phyloP scores from a whole-genome alignment of 2,888 invertebrate species.

The Parochlus steinenii region DNA sequence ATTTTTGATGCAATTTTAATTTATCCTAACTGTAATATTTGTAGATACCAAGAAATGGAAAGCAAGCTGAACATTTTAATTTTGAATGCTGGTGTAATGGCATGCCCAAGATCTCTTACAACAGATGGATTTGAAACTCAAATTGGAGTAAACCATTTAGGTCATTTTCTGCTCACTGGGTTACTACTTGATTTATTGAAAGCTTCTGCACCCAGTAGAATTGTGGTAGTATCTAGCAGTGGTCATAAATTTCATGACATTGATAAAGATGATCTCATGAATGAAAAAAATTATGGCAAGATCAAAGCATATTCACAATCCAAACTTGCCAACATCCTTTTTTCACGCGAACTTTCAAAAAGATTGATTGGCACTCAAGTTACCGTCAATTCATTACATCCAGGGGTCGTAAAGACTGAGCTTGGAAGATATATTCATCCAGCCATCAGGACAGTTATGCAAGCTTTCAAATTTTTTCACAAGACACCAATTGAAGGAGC shows the following conservation, averaged over 20 bases:
- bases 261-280: conserved; percentile 53
- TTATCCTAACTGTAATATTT: too few species aligned
- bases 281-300: conserved; percentile 42
- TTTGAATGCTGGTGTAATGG: conserved; percentile 73
- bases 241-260: conserved; percentile 48
- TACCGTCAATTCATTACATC: conserved; percentile 60
- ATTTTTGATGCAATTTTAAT: conserved; percentile 30
- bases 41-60: conserved; percentile 38
- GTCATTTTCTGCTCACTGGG: conserved; percentile 64
- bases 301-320: conserved; percentile 57
- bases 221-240: conserved; percentile 51
- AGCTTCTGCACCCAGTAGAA: conserved; percentile 50
- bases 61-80: conserved; percentile 49
- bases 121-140: conserved; percentile 67
- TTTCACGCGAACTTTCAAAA: conserved; percentile 49
- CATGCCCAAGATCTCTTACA: conserved; percentile 45
- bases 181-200: conserved; percentile 50
- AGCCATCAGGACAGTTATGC: conserved; percentile 2
- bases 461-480: conserved; percentile 1
- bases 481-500: conserved; percentile 16
- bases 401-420: conserved; percentile 59
- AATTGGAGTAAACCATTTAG: conserved; percentile 65
- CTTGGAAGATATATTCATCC: conserved; percentile 41
- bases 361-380: conserved; percentile 50
- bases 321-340: conserved; percentile 63